Conservation (phyloP, 2,888 invertebrate species). For the Brachyopa scutellaris region DNA sequence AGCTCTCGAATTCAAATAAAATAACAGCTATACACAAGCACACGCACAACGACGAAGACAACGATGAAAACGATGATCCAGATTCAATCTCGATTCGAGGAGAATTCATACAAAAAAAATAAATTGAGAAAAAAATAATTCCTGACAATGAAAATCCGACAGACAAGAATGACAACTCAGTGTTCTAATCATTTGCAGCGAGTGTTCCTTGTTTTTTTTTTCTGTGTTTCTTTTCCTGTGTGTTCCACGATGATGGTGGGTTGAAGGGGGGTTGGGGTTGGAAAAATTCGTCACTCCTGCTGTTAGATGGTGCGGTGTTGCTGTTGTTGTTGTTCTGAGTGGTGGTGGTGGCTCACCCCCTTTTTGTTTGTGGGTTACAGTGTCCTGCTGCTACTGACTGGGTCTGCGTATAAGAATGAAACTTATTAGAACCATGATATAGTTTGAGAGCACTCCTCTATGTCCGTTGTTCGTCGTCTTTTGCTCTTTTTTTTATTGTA, state of each 20-base stretch:
- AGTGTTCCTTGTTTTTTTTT: conserved; percentile 31
- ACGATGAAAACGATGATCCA: conserved; percentile 4
- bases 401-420: conserved; percentile 38
- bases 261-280: conserved; percentile 22
- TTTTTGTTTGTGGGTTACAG: conserved; percentile 19
- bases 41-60: background rate
- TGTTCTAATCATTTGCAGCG: conserved; percentile 31
- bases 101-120: conserved; percentile 28
- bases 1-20: conserved; percentile 6
- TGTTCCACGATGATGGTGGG: background rate
- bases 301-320: too few species aligned
- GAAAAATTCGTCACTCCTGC: conserved; percentile 41
- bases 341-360: conserved; percentile 12
- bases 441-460: conserved; percentile 27
- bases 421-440: conserved; percentile 34
- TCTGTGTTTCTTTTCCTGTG: conserved; percentile 1
- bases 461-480: conserved; percentile 14
- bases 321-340: background rate
- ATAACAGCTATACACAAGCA: conserved; percentile 14
- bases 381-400: conserved; percentile 24
- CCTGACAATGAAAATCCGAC: conserved; percentile 21
- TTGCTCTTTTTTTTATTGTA: conserved; percentile 19
- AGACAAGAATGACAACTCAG: conserved; percentile 18
- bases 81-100: conserved; percentile 6
- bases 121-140: conserved; percentile 3